Evolutionary conservation across 2,888 invertebrate species (phyloP).

Genomic region (Sesia apiformis): DNA sequence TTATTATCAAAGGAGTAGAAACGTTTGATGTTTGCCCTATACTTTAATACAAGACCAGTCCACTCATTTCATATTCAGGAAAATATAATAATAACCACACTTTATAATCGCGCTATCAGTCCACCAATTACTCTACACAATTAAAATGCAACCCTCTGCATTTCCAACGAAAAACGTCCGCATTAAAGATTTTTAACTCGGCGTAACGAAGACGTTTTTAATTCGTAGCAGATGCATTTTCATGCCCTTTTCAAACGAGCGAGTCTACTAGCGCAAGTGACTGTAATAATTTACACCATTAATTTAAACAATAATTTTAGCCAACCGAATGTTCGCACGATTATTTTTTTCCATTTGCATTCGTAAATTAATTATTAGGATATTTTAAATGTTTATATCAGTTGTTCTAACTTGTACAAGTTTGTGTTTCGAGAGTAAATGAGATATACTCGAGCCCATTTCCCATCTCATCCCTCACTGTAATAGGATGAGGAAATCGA

Average conservation of each 20-base stretch:
- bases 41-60: not conserved
- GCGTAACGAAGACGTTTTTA: constrained; percentile 25
- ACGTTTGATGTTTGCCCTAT: not conserved
- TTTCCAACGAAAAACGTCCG: constrained; percentile 30
- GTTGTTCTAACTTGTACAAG: too few relatives aligned
- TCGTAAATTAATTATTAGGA: too few relatives aligned
- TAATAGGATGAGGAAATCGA: too few relatives aligned
- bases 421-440: too few relatives aligned
- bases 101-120: constrained; percentile 4
- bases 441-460: too few relatives aligned
- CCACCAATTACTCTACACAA: constrained; percentile 23
- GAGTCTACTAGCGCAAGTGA: constrained; percentile 5
- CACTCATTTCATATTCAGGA: not conserved
- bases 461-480: too few relatives aligned
- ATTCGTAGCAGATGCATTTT: constrained; percentile 39
- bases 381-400: too few relatives aligned
- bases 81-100: not conserved
- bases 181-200: constrained; percentile 42
- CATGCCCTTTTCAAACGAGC: constrained; percentile 24
- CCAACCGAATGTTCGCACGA: too few relatives aligned
- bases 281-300: too few relatives aligned
- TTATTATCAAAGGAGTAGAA: too few relatives aligned
- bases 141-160: constrained; percentile 28
- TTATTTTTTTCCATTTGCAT: too few relatives aligned
- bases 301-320: too few relatives aligned